Evolutionary conservation across 64 coral and sea anemone genomes (phyloP).

Genomic region (Montipora cactus): DNA sequence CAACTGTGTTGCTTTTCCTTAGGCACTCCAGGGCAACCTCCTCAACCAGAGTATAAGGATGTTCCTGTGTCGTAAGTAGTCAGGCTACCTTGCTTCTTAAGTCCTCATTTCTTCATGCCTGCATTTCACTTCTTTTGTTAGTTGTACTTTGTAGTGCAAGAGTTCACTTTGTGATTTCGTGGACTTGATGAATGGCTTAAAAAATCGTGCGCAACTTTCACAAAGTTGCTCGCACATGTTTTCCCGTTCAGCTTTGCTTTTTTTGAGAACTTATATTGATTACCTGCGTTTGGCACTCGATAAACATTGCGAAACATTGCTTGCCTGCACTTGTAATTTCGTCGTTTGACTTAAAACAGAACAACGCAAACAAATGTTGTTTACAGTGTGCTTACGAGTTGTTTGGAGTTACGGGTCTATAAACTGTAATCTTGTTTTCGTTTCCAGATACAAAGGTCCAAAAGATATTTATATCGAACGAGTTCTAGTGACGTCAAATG

Average conservation of each 20-base stretch:
- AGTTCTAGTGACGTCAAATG: slow-evolving; percentile 94
- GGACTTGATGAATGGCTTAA: too few species aligned
- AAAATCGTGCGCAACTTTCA: too few species aligned
- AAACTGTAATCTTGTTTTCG: not conserved
- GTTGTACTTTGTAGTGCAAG: too few species aligned
- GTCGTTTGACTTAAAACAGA: too few species aligned
- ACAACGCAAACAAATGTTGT: not conserved
- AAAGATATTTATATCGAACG: slow-evolving; percentile 87
- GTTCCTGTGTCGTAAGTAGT: slow-evolving; percentile 86
- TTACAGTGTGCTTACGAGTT: not conserved
- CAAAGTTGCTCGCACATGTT: too few species aligned
- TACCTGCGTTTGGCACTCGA: too few species aligned
- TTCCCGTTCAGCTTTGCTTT: too few species aligned
- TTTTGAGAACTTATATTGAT: too few species aligned
- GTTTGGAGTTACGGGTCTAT: too few species aligned
- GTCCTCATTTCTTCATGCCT: not conserved
- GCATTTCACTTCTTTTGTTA: not conserved
- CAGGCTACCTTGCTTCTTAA: not conserved
- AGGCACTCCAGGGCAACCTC: slow-evolving; percentile 74
- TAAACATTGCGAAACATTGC: too few species aligned
- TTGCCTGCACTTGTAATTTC: too few species aligned
- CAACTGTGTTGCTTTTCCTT: not conserved
- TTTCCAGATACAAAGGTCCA: slow-evolving; percentile 91
- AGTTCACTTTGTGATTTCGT: too few species aligned
- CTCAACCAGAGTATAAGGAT: slow-evolving; percentile 89